Base-by-base conservation (phyloP, 1,140 invertebrate species). In the Stegodyphus mimosarum region DNA sequence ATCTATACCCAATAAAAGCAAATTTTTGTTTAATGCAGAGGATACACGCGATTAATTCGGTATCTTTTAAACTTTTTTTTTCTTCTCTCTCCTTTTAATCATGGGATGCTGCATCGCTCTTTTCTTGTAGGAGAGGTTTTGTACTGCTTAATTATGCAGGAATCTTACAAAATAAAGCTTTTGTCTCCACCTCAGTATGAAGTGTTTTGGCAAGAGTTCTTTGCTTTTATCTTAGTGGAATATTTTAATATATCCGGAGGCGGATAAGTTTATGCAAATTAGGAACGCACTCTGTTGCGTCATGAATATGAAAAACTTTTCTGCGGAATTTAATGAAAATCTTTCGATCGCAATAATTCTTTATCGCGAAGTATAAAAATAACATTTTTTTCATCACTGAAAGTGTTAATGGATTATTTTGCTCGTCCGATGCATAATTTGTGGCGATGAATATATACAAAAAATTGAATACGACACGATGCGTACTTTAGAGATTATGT, bases 91-190 rank as follows among this genome's bases (percentile, higher is more conserved):
- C 49, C 51, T 74, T 67, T 74, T 84, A 84, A 84, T 84, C 81
- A 84, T 18, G 70, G 33, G 48, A 18, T 73, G 66, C 51, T 17
- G 15, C 49, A 67, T 48, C 33, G 52, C 70, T 49, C 72, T 55
- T 72, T 76, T 79, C 76, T 67, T 84, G 81, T 84, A 66, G 72
- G 33, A 5, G 51, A 84, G 81, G 81, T 84, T 84, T 84, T 84
- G 81, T 84, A 75, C 81, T 84, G 70, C 81, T 84, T 84, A 84
- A 84, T 84, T 84, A 84, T 84, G 81, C 81, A 84, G 52, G 81
- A 84, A 84, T 84, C 73, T 84, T 75, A 84, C 81, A 84, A 76
- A 84, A 84, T 84, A 84, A 84, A 84, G 72, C 81, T 48, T 74
- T 84, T 84, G 81, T 84, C 81, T 84, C 50, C 11, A n/a, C 48